Evolutionary conservation across 2,113 vertebrate species (phyloP).

Genomic region (Nothocercus julius): DNA sequence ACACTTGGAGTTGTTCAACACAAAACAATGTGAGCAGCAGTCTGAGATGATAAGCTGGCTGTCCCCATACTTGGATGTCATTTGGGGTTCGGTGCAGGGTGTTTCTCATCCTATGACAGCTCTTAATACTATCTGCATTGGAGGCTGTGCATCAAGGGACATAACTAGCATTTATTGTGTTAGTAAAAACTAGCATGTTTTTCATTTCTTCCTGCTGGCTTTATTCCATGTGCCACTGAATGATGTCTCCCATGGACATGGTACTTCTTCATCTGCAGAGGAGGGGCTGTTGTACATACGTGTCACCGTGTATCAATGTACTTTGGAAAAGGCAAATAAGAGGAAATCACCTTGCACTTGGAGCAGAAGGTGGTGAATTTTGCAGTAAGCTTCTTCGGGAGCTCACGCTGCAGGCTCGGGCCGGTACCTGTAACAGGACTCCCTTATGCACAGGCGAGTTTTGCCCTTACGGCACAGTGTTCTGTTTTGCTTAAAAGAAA

Average conservation of each 20-base stretch:
- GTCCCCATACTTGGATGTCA: neutral
- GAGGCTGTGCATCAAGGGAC: neutral
- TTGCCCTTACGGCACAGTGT: neutral
- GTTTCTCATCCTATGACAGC: neutral
- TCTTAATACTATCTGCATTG: neutral
- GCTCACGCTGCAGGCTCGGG: neutral
- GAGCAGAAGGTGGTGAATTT: neutral
- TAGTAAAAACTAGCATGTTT: rapidly evolving
- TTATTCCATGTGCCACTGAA: neutral
- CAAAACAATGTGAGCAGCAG: neutral
- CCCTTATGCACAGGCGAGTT: neutral
- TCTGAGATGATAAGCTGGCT: neutral
- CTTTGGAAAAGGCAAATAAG: neutral
- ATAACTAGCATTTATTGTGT: neutral
- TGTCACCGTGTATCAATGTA: neutral
- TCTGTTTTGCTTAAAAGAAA: neutral
- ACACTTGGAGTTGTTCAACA: neutral
- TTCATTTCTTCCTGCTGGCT: neutral
- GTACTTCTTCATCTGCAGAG: neutral
- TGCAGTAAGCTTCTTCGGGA: neutral
- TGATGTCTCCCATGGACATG: neutral
- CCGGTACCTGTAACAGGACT: neutral
- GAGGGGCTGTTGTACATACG: neutral
- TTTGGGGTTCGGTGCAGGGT: neutral
- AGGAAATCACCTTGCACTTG: neutral